Evolutionary conservation across 2,888 invertebrate species (phyloP), one percentile per base, ranked within the genome.

Genomic region (Andrena haemorrhoa): DNA sequence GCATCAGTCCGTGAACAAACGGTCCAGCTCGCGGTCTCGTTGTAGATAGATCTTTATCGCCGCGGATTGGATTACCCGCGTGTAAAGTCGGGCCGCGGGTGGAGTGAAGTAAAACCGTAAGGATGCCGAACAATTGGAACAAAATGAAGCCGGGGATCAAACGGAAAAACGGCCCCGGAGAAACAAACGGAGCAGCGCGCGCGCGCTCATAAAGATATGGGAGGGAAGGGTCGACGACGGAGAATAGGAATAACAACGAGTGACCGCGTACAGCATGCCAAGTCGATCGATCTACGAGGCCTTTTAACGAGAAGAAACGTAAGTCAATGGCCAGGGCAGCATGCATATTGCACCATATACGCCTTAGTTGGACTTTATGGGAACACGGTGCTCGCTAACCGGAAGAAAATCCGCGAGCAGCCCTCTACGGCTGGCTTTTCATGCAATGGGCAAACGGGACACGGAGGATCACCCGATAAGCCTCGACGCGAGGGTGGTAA

Each of bases 241-340:
- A 66, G 71, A 76, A 77, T 71, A 76, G 76, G 79, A 79, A 79
- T 76, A 75, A 66, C 70, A 79, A 79, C 70, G 77, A 79, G 77
- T 20, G 47, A 70, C 61, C 68, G 33, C 60, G 65, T 64, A 78
- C 68, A 41, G 41, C 41, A 69, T 61, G 58, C 49, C 71, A 49
- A 75, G 70, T 60, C 75, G 66, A 79, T 79, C 83, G 86, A 85
- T 87, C 88, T 87, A 86, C 86, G 88, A 85, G 85, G 61, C 63
- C 86, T 81, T 90, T 90, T 91, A 91, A 91, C 90, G 90, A 90
- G 90, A 90, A 86, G 85, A 84, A 88, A 88, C 88, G 87, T 89
- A 89, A 90, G 89, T 90, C 89, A 90, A 87, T 88, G n/a, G 83
- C 77, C 82, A 81, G 83, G 75, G 66, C 79, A 74, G 79, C 75